phyloP scores from a whole-genome alignment of 2,797 vertebrate genomes.

The Sebastes taczanowskii region DNA sequence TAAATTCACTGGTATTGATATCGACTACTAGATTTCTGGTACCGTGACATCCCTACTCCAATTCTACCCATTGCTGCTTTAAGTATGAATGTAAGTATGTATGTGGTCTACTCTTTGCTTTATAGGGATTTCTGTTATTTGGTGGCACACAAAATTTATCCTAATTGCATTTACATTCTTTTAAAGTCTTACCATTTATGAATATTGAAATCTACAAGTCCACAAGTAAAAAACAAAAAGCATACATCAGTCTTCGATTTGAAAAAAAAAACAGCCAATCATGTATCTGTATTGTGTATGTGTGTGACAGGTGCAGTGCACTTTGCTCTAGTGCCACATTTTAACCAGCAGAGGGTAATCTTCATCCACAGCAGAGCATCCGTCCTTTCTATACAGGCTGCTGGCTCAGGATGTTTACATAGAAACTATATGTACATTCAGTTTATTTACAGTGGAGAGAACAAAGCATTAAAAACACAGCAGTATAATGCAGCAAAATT shows the following conservation, averaged over 20 bases:
- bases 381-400: not conserved
- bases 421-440: not conserved
- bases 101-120: not conserved
- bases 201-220: not conserved
- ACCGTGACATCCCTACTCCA: no score
- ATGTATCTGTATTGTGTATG: not conserved
- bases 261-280: not conserved
- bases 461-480: not conserved
- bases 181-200: not conserved
- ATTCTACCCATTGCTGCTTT: no score
- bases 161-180: not conserved
- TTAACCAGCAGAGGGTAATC: constrained; percentile 61
- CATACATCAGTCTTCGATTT: not conserved
- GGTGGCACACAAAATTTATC: not conserved
- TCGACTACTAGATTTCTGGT: no score
- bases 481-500: not conserved
- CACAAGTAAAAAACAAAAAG: not conserved
- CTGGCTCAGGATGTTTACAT: not conserved
- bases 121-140: not conserved
- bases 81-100: no score
- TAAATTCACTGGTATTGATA: no score
- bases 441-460: not conserved
- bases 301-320: constrained; percentile 17
- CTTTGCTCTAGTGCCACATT: not conserved
- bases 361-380: not conserved